phyloP scores from a whole-genome alignment of 1,140 invertebrate genomes.

The Cydia splendana region DNA sequence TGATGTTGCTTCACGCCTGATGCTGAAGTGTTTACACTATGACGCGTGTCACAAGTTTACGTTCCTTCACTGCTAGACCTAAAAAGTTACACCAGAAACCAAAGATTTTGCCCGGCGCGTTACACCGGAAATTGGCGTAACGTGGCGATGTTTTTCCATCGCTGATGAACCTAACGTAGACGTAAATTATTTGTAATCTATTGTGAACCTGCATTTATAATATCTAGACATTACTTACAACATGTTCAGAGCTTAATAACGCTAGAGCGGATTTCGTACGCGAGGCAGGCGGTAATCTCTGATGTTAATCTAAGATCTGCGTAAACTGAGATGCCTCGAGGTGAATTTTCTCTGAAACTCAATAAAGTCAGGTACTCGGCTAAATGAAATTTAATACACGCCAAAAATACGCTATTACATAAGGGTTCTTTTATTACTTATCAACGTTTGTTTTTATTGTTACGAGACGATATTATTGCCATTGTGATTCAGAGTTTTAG shows the following conservation, averaged over 20 bases:
- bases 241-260: not conserved
- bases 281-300: not conserved
- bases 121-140: no score
- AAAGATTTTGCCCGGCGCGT: no score
- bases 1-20: constrained; percentile 44
- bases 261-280: not conserved
- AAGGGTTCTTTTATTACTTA: no score
- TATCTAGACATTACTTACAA: not conserved
- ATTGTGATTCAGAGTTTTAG: no score
- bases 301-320: constrained; percentile 10
- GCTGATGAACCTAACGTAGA: no score
- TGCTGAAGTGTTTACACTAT: not conserved
- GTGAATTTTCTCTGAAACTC: not conserved
- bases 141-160: no score
- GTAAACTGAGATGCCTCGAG: not conserved
- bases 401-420: no score
- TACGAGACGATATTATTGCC: no score
- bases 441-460: no score
- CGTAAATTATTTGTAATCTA: not conserved
- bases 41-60: not conserved
- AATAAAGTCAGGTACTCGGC: not conserved
- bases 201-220: not conserved
- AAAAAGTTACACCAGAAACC: no score
- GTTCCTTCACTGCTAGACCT: not conserved
- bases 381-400: no score